Evolutionary conservation across 2,797 vertebrate species (phyloP), one percentile per base, ranked within the genome.

Genomic region (Knipowitschia caucasica): DNA sequence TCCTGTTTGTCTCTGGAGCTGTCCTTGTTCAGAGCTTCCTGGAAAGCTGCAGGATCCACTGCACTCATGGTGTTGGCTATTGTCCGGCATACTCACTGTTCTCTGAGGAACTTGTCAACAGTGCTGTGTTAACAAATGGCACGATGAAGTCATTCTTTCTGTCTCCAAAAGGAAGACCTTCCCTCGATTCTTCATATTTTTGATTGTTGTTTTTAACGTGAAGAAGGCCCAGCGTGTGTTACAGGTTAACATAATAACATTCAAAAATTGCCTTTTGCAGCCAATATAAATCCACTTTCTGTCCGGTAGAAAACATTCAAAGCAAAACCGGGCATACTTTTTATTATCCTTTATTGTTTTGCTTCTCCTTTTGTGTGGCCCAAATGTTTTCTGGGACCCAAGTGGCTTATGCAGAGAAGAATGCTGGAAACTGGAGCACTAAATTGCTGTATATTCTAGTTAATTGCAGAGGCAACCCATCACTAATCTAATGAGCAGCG

Each of bases 391-490:
- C 23, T 15, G 62, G 73, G 80, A 83, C 65, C 67, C 59, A 49
- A 69, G 34, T 34, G 53, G 71, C 56, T 67, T 75, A 65, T 73
- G 71, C 50, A 35, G 67, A 80, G 71, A 77, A 56, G 74, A 88
- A 84, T 82, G 81, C 76, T 80, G 81, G 72, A 89, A 89, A 89
- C 74, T 87, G 69, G 83, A 88, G 80, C 80, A 69, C 79, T 39
- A 73, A 85, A 81, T 82, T 65, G 59, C 73, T 78, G 65, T 63
- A 62, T 67, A 64, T 73, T 34, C 61, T 58, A 56, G 72, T 87
- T 91, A 89, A 92, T 91, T 91, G 87, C 82, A 77, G 79, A 89
- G 86, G 85, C 87, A 80, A 73, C 73, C 75, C 83, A 80, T 88
- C 78, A 75, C 89, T 86, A 88, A 91, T 88, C 81, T 90, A 91